Evolutionary conservation across 2,797 vertebrate species (phyloP).

Genomic region (Characodon lateralis): DNA sequence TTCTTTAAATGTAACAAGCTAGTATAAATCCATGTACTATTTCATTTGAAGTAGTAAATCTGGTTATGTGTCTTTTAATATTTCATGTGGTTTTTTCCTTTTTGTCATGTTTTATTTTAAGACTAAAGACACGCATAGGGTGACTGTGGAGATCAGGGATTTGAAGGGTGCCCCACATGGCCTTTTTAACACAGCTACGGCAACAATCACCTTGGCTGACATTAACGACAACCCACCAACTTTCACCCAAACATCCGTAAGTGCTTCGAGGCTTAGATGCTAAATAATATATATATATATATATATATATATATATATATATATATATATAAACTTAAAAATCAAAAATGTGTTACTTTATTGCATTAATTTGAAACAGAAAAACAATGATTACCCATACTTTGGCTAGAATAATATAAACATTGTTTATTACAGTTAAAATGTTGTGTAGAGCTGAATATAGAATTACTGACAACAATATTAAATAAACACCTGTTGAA

Average conservation of each 20-base stretch:
- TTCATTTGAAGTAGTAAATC: no score
- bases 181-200: constrained; percentile 81
- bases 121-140: constrained; percentile 72
- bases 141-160: constrained; percentile 83
- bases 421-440: neutral
- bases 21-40: neutral
- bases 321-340: neutral
- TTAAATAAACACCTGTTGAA: neutral
- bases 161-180: constrained; percentile 77
- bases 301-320: neutral
- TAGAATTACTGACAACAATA: neutral
- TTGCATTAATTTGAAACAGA: neutral
- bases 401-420: neutral
- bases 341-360: neutral
- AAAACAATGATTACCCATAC: neutral
- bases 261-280: constrained; percentile 49
- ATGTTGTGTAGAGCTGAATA: neutral
- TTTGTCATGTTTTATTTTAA: constrained; percentile 54
- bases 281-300: neutral
- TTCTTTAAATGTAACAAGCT: neutral
- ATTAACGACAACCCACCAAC: constrained; percentile 88
- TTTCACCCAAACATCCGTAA: constrained; percentile 81
- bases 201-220: constrained; percentile 80
- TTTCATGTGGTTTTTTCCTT: neutral
- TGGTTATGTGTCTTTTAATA: no score